Evolutionary conservation across 1,140 invertebrate species (phyloP), one percentile per base, ranked within the genome.

Genomic region (Meloidogyne exigua): DNA sequence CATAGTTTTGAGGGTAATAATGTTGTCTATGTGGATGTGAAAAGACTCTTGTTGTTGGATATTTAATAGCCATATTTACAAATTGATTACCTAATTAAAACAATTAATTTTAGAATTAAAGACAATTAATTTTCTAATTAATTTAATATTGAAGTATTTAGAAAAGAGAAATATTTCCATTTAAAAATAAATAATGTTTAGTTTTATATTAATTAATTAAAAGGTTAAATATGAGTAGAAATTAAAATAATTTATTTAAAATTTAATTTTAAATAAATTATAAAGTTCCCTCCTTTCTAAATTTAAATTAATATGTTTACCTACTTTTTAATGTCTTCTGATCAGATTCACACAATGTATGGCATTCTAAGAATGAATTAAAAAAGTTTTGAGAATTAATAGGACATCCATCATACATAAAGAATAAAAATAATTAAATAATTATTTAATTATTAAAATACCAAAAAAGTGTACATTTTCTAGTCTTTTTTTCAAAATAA

Each of bases 391-490:
- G 72, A 12, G 72, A 73, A 13, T 49, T 65, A 57, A 21, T 73
- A 10, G 72, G 72, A 62, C 72, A 73, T 12, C 72, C 72, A 36
- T 73, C 72, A 39, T 73, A 73, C 72, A 57, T 23, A 64, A 73
- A 73, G 28, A n/a, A n/a, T 64, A 64, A 36, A 62, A 73, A 64
- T 18, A 73, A 42, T 7, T 73, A 18, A 15, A 32, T 36, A 62
- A 36, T 21, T 36, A 73, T 25, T 72, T 32, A n/a, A 57, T 36
- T n/a, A n/a, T n/a, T 57, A 64, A 64, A 25, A 21, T n/a, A 42
- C 63, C 70, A 72, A 42, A 25, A 32, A 2, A 73, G 28, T 65
- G 13, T 25, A 32, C 57, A 28, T 25, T 26, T 63, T 70, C n/a
- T 57, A 21, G 9, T 57, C 5, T n/a, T 57, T n/a, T n/a, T n/a